A percentile compares a stretch with the other conserved stretches of the same genome.
Conservation (phyloP, 2,797 vertebrate species). For the Coilia nasus region DNA sequence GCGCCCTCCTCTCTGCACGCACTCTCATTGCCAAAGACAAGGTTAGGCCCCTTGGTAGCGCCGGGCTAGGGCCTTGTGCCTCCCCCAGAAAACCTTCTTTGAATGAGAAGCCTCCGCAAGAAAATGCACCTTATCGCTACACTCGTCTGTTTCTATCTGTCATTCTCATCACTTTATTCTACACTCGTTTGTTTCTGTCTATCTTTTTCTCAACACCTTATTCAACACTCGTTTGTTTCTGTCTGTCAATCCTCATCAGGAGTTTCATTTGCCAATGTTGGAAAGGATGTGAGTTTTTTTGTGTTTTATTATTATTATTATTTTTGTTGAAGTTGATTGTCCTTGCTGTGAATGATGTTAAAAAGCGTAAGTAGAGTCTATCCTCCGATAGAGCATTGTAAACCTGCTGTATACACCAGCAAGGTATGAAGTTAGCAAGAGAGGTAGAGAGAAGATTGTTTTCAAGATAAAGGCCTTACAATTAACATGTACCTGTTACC, state of each 20-base stretch:
- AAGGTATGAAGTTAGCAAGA: neutral
- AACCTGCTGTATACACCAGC: slow-evolving; percentile 2
- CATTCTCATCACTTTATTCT: neutral
- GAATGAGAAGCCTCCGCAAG: neutral
- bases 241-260: neutral
- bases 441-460: slow-evolving; percentile 1
- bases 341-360: slow-evolving; percentile 12
- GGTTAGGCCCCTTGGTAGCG: neutral
- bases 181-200: neutral
- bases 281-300: neutral
- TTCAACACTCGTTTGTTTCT: neutral
- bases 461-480: neutral
- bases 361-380: neutral
- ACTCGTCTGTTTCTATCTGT: neutral
- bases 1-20: neutral
- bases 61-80: neutral
- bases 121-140: slow-evolving; percentile 14
- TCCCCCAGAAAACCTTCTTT: neutral
- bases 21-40: slow-evolving; percentile 10
- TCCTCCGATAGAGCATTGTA: neutral
- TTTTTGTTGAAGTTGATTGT: slow-evolving; percentile 3
- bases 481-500: neutral
- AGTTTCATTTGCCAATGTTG: slow-evolving; percentile 13
- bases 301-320: neutral
- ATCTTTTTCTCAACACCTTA: neutral